Conservation (phyloP, 2,888 invertebrate genomes). For the Drosophila lutescens region DNA sequence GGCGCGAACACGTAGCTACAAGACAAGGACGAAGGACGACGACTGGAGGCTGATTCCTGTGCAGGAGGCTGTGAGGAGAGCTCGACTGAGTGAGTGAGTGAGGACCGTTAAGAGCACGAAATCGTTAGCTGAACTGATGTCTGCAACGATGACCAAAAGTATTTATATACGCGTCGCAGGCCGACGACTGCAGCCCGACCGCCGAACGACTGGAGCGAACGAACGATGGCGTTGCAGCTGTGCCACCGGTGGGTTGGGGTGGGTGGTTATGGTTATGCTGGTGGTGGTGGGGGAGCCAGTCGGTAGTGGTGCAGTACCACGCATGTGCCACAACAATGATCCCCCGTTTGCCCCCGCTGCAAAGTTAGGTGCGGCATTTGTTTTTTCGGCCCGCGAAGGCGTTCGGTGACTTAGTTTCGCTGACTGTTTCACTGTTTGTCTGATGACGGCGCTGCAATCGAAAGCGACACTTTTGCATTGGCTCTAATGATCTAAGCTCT, state of each 20-base stretch:
- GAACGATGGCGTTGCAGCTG: conserved; percentile 55
- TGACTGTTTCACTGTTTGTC: conserved; percentile 37
- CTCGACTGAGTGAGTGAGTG: conserved; percentile 44
- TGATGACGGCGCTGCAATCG: conserved; percentile 36
- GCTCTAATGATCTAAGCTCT: conserved; percentile 59
- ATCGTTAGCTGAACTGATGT: conserved; percentile 84
- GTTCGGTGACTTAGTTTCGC: conserved; percentile 67
- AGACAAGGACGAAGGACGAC: conserved; percentile 62
- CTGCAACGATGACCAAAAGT: conserved; percentile 84
- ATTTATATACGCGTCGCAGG: conserved; percentile 82
- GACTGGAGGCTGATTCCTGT: conserved; percentile 49
- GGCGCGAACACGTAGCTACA: conserved; percentile 51
- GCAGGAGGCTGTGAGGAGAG: conserved; percentile 47
- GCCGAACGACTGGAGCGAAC: conserved; percentile 33
- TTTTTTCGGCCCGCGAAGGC: conserved; percentile 61
- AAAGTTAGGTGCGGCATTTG: conserved; percentile 68
- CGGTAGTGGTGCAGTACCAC: conserved; percentile 50
- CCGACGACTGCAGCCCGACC: conserved; percentile 52
- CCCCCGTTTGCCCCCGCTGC: background rate
- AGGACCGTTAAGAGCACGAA: conserved; percentile 83
- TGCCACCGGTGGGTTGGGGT: conserved; percentile 37
- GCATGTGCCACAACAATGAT: conserved; percentile 59
- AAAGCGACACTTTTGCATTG: conserved; percentile 48
- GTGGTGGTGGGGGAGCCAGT: conserved; percentile 13
- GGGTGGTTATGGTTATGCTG: conserved; percentile 20